These are phyloP conservation scores for Centropyge bicolor DNA, from an alignment of 2,797 vertebrate species.

Conservation along the genomic window DNA sequence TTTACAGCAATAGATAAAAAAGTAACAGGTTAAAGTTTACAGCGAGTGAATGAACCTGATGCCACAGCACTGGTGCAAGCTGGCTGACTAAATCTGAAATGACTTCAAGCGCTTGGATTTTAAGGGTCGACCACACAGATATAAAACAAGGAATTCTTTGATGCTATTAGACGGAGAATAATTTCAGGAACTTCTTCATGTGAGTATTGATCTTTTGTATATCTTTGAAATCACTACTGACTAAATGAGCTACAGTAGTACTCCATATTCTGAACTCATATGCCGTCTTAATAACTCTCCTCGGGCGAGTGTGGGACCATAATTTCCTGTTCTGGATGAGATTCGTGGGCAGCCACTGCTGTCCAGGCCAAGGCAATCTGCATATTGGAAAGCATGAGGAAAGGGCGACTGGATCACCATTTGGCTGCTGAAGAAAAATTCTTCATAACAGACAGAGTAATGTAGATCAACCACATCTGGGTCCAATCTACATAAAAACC, in stretches of 20 bases:
- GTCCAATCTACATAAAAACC: constrained; percentile 44
- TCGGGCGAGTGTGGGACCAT: constrained; percentile 20
- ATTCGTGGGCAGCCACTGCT: constrained; percentile 34
- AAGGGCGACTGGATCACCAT: constrained; percentile 37
- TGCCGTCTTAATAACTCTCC: constrained; percentile 50
- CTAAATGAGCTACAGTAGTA: constrained; percentile 39
- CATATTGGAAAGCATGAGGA: constrained; percentile 49
- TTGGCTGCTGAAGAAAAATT: constrained; percentile 47
- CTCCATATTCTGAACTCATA: constrained; percentile 53
- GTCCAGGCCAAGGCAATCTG: constrained; percentile 62
- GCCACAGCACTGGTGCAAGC: background rate
- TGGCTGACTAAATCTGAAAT: too few species aligned
- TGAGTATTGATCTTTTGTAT: constrained; percentile 22
- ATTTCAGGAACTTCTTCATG: background rate
- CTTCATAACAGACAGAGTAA: constrained; percentile 44
- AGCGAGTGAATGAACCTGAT: background rate
- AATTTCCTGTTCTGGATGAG: constrained; percentile 63
- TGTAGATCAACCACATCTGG: constrained; percentile 48
- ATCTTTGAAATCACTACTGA: constrained; percentile 29
- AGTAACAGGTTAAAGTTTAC: too few species aligned
- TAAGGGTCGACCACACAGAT: background rate
- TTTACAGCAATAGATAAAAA: background rate
- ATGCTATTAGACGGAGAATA: background rate
- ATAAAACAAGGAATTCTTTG: background rate
- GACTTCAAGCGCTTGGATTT: background rate